Evolutionary conservation across 2,888 invertebrate species (phyloP).

Genomic region (Conops quadrifasciatus): DNA sequence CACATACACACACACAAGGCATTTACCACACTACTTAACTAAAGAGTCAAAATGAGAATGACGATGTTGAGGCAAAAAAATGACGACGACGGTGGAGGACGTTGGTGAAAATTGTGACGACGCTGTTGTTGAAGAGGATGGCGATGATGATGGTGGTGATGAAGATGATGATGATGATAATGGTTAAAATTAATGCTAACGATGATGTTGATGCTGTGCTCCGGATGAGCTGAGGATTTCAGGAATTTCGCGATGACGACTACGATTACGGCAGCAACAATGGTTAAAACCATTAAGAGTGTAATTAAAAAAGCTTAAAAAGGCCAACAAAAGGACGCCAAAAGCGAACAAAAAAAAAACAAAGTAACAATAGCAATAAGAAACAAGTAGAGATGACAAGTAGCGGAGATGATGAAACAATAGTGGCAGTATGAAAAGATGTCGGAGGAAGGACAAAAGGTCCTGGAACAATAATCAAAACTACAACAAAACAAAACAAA

Average conservation of each 20-base stretch:
- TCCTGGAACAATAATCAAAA: constrained; percentile 13
- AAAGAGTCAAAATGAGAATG: constrained; percentile 6
- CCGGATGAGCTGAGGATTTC: neutral
- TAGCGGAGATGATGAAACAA: neutral
- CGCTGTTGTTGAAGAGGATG: neutral
- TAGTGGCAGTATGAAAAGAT: neutral
- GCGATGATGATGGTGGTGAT: neutral
- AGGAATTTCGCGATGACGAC: neutral
- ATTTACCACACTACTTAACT: constrained; percentile 19
- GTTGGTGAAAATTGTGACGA: neutral
- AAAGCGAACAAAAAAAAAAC: neutral
- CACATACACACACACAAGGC: neutral
- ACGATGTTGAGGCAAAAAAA: neutral
- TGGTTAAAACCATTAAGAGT: neutral
- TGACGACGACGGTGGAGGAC: neutral
- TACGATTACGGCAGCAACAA: neutral
- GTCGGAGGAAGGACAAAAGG: constrained; percentile 2
- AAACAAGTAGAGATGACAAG: neutral
- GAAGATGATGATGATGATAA: neutral
- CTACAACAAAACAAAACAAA: neutral
- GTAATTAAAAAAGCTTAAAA: neutral
- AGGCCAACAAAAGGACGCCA: neutral
- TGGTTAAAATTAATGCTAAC: neutral
- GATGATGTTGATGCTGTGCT: neutral
- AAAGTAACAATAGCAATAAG: neutral